Percentiles rank a stretch among this genome's conserved stretches.
phyloP scores from a whole-genome alignment of 2,888 invertebrate species.

The Flexamia atlantica region DNA sequence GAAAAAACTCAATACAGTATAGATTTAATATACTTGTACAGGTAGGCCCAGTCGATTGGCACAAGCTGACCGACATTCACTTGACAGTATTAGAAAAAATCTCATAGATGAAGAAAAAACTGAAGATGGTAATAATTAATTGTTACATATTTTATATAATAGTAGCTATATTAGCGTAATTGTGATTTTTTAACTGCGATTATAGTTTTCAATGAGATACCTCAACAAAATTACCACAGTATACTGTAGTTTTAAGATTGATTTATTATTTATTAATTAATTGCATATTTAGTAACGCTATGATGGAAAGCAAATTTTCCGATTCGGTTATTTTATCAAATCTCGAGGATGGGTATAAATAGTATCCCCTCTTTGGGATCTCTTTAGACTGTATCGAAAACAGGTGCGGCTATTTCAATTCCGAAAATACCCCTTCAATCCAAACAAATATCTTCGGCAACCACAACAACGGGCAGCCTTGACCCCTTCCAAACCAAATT shows the following conservation, averaged over 20 bases:
- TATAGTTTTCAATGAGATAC: too few species aligned
- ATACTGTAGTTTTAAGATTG: background rate
- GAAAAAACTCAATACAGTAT: too few species aligned
- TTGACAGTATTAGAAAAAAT: too few species aligned
- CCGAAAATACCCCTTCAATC: background rate
- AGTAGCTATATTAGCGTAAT: too few species aligned
- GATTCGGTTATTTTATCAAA: background rate
- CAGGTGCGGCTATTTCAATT: background rate
- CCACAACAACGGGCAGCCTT: background rate
- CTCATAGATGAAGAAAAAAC: too few species aligned
- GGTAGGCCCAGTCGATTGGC: too few species aligned
- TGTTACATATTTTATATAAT: too few species aligned
- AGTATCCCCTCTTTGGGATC: background rate
- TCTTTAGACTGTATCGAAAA: background rate
- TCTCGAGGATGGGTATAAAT: background rate
- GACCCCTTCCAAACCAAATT: background rate
- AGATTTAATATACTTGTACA: too few species aligned
- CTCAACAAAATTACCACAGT: too few species aligned
- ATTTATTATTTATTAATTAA: background rate
- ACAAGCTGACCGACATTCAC: too few species aligned
- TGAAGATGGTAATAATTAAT: too few species aligned
- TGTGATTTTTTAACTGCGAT: too few species aligned
- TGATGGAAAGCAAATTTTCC: background rate
- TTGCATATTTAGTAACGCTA: background rate
- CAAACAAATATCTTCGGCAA: background rate